Conservation (phyloP, 2,888 invertebrate species). For the Apamea epomidion region DNA sequence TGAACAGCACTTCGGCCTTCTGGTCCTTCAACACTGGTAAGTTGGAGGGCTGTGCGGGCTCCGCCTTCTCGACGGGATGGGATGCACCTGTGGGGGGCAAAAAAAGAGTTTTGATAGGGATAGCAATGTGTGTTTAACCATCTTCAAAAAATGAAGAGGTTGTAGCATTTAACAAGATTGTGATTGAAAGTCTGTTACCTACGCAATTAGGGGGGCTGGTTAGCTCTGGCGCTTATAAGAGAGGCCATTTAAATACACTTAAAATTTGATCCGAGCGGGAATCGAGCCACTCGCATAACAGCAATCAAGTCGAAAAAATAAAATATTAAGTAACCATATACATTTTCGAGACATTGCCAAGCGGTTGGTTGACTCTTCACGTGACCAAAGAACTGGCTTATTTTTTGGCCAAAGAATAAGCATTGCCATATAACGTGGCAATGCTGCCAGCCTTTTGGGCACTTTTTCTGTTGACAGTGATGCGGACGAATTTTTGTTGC, state of each 20-base stretch:
- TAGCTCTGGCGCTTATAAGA: neutral
- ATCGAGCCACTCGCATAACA: neutral
- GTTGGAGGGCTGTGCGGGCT: neutral
- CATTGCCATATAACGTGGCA: no score
- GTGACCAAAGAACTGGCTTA: no score
- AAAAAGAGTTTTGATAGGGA: neutral
- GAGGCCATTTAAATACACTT: no score
- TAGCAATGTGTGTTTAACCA: neutral
- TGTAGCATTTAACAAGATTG: neutral
- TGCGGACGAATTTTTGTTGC: no score
- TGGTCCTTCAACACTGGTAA: conserved; percentile 74
- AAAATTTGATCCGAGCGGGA: neutral
- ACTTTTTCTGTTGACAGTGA: no score
- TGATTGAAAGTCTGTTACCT: no score
- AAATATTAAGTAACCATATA: no score
- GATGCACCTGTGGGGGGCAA: conserved; percentile 29
- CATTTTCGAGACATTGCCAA: no score
- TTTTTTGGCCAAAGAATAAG: no score
- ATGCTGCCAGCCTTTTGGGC: no score
- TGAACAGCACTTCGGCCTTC: conserved; percentile 75
- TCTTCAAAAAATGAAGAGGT: neutral
- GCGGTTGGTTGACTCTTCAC: no score
- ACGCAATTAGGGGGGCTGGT: no score
- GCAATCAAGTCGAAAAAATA: neutral
- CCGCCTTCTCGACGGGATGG: conserved; percentile 29